Percentiles rank a stretch among this genome's conserved stretches.
phyloP scores from a whole-genome alignment of 2,113 vertebrate species.

The Poecile atricapillus region DNA sequence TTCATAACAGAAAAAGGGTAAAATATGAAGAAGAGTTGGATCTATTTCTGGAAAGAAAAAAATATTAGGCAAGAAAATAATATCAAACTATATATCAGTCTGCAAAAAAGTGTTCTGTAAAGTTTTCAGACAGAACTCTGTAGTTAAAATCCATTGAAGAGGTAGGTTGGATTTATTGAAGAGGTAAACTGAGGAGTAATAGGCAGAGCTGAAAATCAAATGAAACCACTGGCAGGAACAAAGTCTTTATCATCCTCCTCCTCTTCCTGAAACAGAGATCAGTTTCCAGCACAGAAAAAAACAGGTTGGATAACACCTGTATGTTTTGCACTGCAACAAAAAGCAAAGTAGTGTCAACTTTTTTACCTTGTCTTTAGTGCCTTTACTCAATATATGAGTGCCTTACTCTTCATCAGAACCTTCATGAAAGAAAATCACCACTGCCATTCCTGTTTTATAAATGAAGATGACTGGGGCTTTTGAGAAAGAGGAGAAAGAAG shows the following conservation, averaged over 20 bases:
- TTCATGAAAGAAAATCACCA: neutral
- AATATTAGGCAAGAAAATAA: neutral
- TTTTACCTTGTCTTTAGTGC: neutral
- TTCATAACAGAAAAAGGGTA: neutral
- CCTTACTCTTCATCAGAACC: neutral
- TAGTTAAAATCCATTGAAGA: neutral
- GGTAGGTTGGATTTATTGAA: neutral
- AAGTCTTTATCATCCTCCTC: neutral
- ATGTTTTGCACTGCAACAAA: neutral
- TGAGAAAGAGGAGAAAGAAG: neutral
- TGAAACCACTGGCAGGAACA: neutral
- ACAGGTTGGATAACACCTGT: fast-evolving
- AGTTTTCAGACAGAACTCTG: neutral
- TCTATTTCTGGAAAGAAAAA: neutral
- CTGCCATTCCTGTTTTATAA: neutral
- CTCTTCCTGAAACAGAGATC: neutral
- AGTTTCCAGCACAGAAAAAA: neutral
- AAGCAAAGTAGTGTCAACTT: neutral
- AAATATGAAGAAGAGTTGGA: neutral
- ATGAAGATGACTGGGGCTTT: neutral
- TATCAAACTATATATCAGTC: neutral
- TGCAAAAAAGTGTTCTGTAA: neutral
- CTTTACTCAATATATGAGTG: neutral
- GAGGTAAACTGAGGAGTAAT: neutral
- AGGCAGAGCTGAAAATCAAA: neutral